Conservation (phyloP, 2,888 invertebrate species). For the Drosophila kambysellisi region DNA sequence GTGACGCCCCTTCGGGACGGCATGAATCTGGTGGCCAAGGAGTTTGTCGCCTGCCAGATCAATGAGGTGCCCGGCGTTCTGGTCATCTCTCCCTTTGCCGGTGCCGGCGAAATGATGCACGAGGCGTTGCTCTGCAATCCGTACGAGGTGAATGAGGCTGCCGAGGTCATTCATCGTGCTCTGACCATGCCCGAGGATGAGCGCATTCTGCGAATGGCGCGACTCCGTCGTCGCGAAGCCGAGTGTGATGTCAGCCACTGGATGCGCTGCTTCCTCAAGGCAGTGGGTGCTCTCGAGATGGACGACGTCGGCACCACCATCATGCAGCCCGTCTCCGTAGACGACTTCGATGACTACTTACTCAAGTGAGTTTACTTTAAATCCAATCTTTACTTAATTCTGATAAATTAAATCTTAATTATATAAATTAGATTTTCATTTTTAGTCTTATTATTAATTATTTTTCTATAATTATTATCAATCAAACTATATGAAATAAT, state of each 20-base stretch:
- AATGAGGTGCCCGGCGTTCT: conserved; percentile 94
- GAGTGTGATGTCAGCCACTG: conserved; percentile 94
- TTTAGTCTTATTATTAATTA: background rate
- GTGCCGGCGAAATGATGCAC: conserved; percentile 97
- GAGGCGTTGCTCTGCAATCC: conserved; percentile 96
- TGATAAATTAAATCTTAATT: background rate
- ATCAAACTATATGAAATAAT: too few relatives aligned
- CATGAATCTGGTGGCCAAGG: conserved; percentile 97
- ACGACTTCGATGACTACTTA: conserved; percentile 95
- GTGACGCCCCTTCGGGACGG: conserved; percentile 95
- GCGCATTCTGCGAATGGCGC: conserved; percentile 93
- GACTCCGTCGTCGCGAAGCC: conserved; percentile 92
- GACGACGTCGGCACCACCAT: conserved; percentile 93
- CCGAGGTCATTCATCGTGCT: conserved; percentile 94
- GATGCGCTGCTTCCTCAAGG: conserved; percentile 95
- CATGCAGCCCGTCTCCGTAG: conserved; percentile 95
- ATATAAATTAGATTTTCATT: background rate
- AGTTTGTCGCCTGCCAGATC: conserved; percentile 96
- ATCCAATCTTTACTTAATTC: background rate
- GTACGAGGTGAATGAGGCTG: conserved; percentile 94
- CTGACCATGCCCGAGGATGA: conserved; percentile 96
- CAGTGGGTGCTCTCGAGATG: conserved; percentile 93
- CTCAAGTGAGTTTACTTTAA: conserved; percentile 88
- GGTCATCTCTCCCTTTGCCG: conserved; percentile 95
- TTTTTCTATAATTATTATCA: too few relatives aligned